Base-by-base conservation (phyloP, 2,888 invertebrate genomes). In the Leptinotarsa tumamoca region DNA sequence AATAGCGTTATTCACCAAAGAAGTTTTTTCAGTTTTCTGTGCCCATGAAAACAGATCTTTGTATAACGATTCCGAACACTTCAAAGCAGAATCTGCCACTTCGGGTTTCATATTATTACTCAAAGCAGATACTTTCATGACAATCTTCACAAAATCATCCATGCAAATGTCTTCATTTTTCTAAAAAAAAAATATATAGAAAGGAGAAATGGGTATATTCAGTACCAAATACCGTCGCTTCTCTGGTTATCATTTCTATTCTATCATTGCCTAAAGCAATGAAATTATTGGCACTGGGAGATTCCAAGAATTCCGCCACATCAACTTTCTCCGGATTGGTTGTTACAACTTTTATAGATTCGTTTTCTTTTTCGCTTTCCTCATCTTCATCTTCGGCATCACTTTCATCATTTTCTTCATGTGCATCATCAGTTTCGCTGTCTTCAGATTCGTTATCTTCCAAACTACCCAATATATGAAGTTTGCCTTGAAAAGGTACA, bases 1-100 rank as follows among this genome's bases (percentile, higher is more conserved):
- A 81, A 95, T 85, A 5, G 90, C 87, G 85, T 95, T 94, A 51
- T 93, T 92, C 5, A 94, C 88, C 21, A 90, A 81, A 80, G 93
- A 90, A 7, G 90, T 84, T 77, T 90, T 87, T 33, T 90, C 88
- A 18, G 88, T 88, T 58, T 90, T 87, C 75, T 90, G 82, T 1
- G 91, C 89, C 82, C 90, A 87, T 5, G 88, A 86, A 83, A 92
- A 92, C 74, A 94, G 85, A 70, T 90, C 89, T 67, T 88, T 87
- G 82, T 87, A 92, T 67, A 93, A 85, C 75, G 76, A 82, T 84
- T 92, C 90, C 13, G 89, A 87, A n/a, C 90, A 87, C 73, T 85
- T 85, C 73, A 89, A 84, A 21, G 90, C 88, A 71, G 76, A 71
- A 71, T 84, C 82, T 17, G 80, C 85, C 61, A 90, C 86, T 78